A percentile compares a stretch with the other conserved stretches of the same genome.
Evolutionary conservation across 1,140 invertebrate genomes (phyloP).

Genomic region (Luehdorfia chinensis): DNA sequence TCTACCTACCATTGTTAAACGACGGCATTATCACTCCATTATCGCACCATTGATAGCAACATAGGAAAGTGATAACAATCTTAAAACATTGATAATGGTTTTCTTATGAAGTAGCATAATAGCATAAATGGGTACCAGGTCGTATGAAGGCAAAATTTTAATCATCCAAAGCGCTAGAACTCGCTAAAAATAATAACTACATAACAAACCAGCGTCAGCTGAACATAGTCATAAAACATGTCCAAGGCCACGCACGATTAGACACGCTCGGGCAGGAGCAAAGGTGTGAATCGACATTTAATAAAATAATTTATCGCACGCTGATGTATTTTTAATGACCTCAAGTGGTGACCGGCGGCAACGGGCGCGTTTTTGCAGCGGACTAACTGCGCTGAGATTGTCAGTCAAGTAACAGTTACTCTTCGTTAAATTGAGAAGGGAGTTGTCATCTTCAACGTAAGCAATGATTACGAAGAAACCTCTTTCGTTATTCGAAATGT

Average conservation of each 20-base stretch:
- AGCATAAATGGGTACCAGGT: no score
- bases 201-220: no score
- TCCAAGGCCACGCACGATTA: constrained; percentile 42
- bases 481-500: background rate
- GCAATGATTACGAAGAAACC: no score
- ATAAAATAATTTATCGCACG: constrained; percentile 62
- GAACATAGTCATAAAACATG: constrained; percentile 29
- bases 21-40: no score
- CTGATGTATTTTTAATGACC: constrained; percentile 69
- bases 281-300: constrained; percentile 71
- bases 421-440: constrained; percentile 23
- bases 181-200: no score
- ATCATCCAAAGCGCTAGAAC: no score
- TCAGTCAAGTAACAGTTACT: constrained; percentile 33
- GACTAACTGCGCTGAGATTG: constrained; percentile 33
- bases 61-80: no score
- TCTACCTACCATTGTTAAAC: no score
- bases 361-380: constrained; percentile 34
- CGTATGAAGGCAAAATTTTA: no score
- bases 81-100: no score
- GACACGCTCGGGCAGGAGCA: constrained; percentile 39
- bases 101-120: no score
- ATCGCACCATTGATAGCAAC: no score
- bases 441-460: background rate
- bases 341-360: constrained; percentile 23